phyloP scores from a whole-genome alignment of 2,797 vertebrate genomes.

The Discoglossus pictus region DNA sequence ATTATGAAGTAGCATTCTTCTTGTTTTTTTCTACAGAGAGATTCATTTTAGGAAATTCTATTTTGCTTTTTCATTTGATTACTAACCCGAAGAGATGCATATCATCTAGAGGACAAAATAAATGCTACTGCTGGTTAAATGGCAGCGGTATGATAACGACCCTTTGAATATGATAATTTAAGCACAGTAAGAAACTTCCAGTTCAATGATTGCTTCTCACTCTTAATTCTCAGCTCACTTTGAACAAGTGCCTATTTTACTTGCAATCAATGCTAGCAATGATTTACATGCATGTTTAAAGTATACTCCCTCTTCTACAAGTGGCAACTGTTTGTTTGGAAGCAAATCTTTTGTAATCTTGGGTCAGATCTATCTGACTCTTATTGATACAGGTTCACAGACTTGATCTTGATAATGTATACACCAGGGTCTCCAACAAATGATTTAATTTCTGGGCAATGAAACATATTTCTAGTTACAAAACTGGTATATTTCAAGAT shows the following conservation, averaged over 20 bases:
- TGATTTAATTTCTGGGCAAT: no score
- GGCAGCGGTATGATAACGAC: slow-evolving; percentile 20
- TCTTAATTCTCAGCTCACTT: slow-evolving; percentile 31
- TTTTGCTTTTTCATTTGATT: slow-evolving; percentile 15
- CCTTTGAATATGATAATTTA: slow-evolving; percentile 33
- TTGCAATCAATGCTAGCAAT: slow-evolving; percentile 23
- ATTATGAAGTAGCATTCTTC: no score
- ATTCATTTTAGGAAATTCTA: slow-evolving; percentile 6
- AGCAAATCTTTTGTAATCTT: no score
- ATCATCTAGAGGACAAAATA: slow-evolving; percentile 23
- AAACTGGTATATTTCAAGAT: no score
- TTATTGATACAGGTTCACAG: no score
- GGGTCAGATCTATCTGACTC: no score
- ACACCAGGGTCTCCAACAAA: no score
- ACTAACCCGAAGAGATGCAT: slow-evolving; percentile 2
- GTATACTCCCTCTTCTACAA: no score
- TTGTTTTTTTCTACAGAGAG: no score
- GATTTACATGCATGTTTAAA: slow-evolving; percentile 31
- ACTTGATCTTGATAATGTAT: no score
- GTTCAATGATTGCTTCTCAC: slow-evolving; percentile 23
- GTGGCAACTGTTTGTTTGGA: no score
- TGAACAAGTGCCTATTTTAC: slow-evolving; percentile 24
- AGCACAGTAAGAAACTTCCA: not conserved
- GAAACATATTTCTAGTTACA: no score
- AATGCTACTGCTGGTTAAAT: slow-evolving; percentile 26